Percentiles rank a stretch among this genome's conserved stretches.
Conservation (phyloP, 2,888 invertebrate genomes). For the Hirtodrosophila trivittata region DNA sequence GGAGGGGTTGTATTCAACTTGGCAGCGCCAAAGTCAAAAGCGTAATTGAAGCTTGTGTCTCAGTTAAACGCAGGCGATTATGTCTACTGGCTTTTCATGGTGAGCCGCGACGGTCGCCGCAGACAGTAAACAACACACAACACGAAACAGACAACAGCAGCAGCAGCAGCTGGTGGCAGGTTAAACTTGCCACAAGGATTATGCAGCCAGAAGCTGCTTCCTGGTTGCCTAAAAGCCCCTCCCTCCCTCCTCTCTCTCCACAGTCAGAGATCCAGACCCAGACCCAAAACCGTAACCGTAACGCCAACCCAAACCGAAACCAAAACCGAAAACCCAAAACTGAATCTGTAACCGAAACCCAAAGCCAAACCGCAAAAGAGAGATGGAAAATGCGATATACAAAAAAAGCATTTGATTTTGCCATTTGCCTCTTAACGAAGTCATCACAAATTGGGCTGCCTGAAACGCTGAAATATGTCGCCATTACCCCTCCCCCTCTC, state of each 20-base stretch:
- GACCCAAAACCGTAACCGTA: conserved; percentile 26
- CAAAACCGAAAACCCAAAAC: not conserved
- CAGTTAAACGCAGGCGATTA: conserved; percentile 72
- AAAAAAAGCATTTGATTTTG: conserved; percentile 37
- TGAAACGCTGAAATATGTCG: conserved; percentile 51
- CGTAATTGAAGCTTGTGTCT: conserved; percentile 72
- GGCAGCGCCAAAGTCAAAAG: conserved; percentile 58
- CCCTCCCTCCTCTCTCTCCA: not conserved
- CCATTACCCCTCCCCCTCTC: conserved; percentile 6
- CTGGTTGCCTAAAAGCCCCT: conserved; percentile 60
- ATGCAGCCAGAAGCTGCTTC: conserved; percentile 54
- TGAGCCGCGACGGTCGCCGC: conserved; percentile 29
- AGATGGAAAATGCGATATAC: too few relatives aligned
- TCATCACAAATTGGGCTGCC: conserved; percentile 60
- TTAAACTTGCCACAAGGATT: conserved; percentile 67
- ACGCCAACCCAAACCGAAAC: conserved; percentile 19
- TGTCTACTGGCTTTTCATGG: conserved; percentile 66
- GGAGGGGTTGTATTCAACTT: not conserved
- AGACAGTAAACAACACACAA: conserved; percentile 21
- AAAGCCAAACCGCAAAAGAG: conserved; percentile 4
- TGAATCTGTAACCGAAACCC: not conserved
- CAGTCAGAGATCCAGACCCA: too few relatives aligned
- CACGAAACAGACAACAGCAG: conserved; percentile 11
- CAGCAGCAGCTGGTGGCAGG: conserved; percentile 35
- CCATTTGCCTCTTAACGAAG: conserved; percentile 34